Conservation (phyloP, 2,797 vertebrate species). For the Argyrosomus regius region DNA sequence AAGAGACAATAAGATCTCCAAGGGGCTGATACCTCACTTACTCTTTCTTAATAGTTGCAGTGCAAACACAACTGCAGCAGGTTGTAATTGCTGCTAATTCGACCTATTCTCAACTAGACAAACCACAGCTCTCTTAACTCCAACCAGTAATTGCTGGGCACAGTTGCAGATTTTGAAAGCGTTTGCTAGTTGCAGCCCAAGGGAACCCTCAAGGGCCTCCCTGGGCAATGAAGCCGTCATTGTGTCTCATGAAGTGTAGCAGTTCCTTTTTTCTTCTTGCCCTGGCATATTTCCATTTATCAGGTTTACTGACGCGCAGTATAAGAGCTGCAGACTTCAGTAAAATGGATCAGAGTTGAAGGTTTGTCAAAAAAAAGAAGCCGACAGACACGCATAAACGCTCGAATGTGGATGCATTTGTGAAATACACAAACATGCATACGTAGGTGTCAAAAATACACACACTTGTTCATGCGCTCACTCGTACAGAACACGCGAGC, state of each 20-base stretch:
- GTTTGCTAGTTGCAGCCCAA: conserved; percentile 43
- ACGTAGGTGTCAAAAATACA: not conserved
- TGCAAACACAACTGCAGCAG: conserved; percentile 37
- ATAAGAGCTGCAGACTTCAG: conserved; percentile 49
- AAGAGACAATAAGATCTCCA: conserved; percentile 6
- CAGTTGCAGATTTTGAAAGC: conserved; percentile 51
- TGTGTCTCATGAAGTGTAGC: conserved; percentile 52
- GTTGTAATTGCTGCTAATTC: conserved; percentile 61
- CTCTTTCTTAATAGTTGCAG: not conserved
- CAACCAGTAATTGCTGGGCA: conserved; percentile 42
- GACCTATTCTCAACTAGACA: conserved; percentile 34
- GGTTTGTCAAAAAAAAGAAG: conserved; percentile 36
- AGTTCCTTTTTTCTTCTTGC: conserved; percentile 31
- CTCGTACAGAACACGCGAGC: conserved; percentile 3
- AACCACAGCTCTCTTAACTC: conserved; percentile 39
- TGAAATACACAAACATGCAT: conserved; percentile 7
- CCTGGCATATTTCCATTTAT: conserved; percentile 61
- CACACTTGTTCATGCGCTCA: not conserved
- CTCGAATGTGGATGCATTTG: not conserved
- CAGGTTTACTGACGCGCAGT: conserved; percentile 32
- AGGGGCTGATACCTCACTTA: conserved; percentile 7
- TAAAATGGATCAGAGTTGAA: conserved; percentile 55
- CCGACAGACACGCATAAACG: conserved; percentile 1
- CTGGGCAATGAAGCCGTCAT: conserved; percentile 61
- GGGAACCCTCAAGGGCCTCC: conserved; percentile 55